Evolutionary conservation across 2,888 invertebrate genomes (phyloP), one percentile per base, ranked within the genome.

Genomic region (Diarsia rubi): DNA sequence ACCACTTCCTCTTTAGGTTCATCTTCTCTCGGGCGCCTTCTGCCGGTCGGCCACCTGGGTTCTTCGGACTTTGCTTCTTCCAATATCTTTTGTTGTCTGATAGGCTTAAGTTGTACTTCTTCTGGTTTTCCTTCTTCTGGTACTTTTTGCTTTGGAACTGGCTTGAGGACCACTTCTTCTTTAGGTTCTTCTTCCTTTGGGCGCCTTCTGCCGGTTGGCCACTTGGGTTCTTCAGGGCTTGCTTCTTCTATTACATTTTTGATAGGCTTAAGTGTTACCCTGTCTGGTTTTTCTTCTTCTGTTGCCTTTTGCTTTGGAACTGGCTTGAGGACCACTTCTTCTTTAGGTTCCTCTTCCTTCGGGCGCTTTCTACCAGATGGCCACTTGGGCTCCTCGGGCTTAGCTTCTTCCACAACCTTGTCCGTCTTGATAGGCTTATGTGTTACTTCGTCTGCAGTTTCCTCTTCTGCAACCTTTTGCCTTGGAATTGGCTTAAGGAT

Each of bases 261-360:
- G n/a, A n/a, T n/a, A 81, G 94, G 87, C 90, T 94, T 96, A 81
- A 93, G 90, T 76, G 94, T 92, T 6, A 95, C 92, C 82, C 96
- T 95, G 81, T 97, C 96, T 1, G 96, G 78, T 67, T 89, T 93
- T 83, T 95, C 93, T 63, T 94, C 93, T 52, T 92, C 92, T 0
- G 75, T 78, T 47, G 81, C 85, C 63, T 91, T 75, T 81, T 86
- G 85, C 81, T 81, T 83, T 79, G 70, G 89, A 85, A 84, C 86
- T 89, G 88, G 92, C 93, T 97, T 88, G 90, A 92, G 79, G 21
- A 80, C 73, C 0, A 85, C 82, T 64, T 87, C 82, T 77, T 87
- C 83, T 24, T 77, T 86, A 16, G 70, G 24, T 21, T 68, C 49
- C 8, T 70, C 69, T 70, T 68, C 68, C 0, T 70, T 67, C 4